Percentiles rank a stretch among this genome's conserved stretches.
phyloP scores from a whole-genome alignment of 2,797 vertebrate species.

The Eupleurogrammus muticus region DNA sequence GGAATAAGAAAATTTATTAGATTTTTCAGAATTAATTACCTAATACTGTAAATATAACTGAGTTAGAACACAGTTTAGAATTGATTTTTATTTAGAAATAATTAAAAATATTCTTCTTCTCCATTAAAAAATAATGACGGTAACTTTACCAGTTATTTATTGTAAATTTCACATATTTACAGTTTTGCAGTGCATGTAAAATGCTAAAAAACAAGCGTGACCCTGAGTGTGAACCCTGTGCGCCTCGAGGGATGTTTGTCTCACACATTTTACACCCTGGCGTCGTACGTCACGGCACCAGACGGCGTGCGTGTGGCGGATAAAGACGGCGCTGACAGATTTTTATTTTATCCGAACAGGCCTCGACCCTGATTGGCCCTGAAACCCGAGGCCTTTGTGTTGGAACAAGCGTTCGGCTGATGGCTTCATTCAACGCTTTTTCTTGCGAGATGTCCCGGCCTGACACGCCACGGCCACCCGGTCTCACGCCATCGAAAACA shows the following conservation, averaged over 20 bases:
- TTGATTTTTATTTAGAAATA: too few species aligned
- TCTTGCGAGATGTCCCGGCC: conserved; percentile 34
- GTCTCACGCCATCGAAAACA: conserved; percentile 73
- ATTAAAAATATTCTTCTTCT: too few species aligned
- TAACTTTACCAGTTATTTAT: too few species aligned
- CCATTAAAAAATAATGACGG: too few species aligned
- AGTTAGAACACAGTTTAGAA: too few species aligned
- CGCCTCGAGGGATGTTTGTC: conserved; percentile 49
- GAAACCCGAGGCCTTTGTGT: conserved; percentile 62
- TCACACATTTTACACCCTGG: conserved; percentile 30
- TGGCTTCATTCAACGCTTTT: conserved; percentile 72
- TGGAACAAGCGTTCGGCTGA: conserved; percentile 49
- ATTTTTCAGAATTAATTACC: too few species aligned
- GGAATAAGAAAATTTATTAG: too few species aligned
- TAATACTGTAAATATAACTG: too few species aligned
- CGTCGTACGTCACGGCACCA: conserved; percentile 38
- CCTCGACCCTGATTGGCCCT: conserved; percentile 56
- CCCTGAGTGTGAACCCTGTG: neutral
- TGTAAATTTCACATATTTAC: too few species aligned
- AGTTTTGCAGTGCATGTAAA: neutral
- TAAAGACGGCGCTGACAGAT: conserved; percentile 63
- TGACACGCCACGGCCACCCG: conserved; percentile 66
- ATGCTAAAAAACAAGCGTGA: conserved; percentile 5
- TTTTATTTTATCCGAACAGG: conserved; percentile 58
- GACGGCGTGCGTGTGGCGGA: conserved; percentile 32